Percentiles rank a stretch among this genome's conserved stretches.
Evolutionary conservation across 2,113 vertebrate genomes (phyloP).

Genomic region (Pleuronectes platessa): DNA sequence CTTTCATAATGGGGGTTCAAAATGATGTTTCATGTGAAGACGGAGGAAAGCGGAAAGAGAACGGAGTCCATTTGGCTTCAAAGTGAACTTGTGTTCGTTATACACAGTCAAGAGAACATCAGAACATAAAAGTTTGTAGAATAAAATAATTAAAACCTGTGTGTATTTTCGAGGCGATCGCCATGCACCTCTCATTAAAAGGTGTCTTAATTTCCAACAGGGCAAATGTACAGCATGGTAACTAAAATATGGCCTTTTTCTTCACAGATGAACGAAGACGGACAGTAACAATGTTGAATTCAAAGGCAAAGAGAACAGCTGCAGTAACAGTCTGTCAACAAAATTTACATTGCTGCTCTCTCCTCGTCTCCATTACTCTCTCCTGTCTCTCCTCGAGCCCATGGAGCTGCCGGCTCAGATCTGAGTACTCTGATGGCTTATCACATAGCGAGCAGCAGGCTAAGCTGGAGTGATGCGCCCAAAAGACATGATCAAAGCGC

Average conservation of each 20-base stretch:
- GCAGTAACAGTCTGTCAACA: constrained; percentile 80
- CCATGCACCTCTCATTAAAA: constrained; percentile 66
- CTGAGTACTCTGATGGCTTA: constrained; percentile 77
- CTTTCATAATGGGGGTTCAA: constrained; percentile 72
- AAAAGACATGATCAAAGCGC: constrained; percentile 81
- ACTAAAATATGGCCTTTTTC: constrained; percentile 47
- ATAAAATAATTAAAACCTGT: constrained; percentile 67
- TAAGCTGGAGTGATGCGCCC: constrained; percentile 76
- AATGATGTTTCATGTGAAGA: constrained; percentile 68
- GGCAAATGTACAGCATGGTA: constrained; percentile 38
- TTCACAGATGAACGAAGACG: constrained; percentile 40
- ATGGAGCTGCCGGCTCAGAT: constrained; percentile 73
- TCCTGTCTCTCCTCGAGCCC: constrained; percentile 67
- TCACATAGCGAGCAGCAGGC: constrained; percentile 75
- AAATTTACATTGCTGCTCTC: constrained; percentile 77
- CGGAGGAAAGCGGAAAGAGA: constrained; percentile 35
- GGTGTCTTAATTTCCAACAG: constrained; percentile 62
- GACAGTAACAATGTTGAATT: constrained; percentile 67
- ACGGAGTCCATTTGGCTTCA: constrained; percentile 63
- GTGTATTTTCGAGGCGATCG: constrained; percentile 62
- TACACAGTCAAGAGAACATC: constrained; percentile 44
- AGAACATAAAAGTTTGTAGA: constrained; percentile 45
- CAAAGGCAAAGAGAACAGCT: constrained; percentile 63
- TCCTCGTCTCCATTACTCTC: constrained; percentile 60
- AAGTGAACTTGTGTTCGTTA: constrained; percentile 65